phyloP scores from a whole-genome alignment of 2,888 invertebrate species.

The Tetragnatha montana region DNA sequence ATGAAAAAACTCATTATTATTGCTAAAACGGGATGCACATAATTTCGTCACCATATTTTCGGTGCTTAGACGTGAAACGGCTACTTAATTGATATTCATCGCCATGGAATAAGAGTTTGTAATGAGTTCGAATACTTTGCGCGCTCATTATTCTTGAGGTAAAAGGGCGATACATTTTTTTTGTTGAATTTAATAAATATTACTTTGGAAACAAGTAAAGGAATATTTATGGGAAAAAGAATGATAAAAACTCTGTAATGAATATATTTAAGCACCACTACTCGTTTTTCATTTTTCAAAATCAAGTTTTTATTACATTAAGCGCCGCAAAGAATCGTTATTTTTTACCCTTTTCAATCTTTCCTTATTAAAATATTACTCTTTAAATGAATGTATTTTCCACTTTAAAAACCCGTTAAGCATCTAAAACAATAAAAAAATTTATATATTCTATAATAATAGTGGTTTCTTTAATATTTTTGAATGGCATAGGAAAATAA shows the following conservation, averaged over 20 bases:
- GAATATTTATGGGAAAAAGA: not conserved
- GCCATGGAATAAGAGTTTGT: not conserved
- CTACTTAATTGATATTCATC: not conserved
- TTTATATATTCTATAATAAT: too few species aligned
- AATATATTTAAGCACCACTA: not conserved
- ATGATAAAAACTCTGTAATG: not conserved
- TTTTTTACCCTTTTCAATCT: too few species aligned
- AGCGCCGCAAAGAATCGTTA: too few species aligned
- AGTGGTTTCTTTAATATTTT: too few species aligned
- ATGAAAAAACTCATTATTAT: conserved; percentile 8
- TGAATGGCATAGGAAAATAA: too few species aligned
- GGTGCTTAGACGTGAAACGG: not conserved
- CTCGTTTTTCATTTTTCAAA: too few species aligned
- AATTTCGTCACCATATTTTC: not conserved
- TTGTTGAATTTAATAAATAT: not conserved
- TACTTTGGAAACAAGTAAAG: not conserved
- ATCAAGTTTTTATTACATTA: too few species aligned
- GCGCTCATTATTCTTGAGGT: not conserved
- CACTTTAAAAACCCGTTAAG: too few species aligned
- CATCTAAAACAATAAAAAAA: too few species aligned
- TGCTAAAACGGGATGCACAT: not conserved
- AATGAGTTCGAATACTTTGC: not conserved
- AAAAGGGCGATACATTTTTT: not conserved
- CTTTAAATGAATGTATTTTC: too few species aligned
- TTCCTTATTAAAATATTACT: too few species aligned